Evolutionary conservation across 1,140 invertebrate genomes (phyloP).

Genomic region (Sitophilus oryzae): DNA sequence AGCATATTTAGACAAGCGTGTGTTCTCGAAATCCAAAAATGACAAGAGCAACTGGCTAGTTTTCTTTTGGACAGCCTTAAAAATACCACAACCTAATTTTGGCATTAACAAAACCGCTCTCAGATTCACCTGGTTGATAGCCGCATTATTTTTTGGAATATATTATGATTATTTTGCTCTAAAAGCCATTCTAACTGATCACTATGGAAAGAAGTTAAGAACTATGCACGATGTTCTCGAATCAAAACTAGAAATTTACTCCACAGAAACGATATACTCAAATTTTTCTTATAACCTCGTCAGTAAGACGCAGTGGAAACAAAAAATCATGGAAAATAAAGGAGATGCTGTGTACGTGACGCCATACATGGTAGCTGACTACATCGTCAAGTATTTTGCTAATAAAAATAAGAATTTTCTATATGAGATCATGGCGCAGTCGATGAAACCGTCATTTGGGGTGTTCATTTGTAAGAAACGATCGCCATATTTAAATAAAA

Average conservation of each 20-base stretch:
- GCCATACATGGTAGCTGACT: not conserved
- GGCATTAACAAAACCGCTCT: too few species aligned
- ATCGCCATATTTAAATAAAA: not conserved
- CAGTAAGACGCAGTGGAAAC: not conserved
- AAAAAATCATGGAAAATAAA: not conserved
- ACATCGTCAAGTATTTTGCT: not conserved
- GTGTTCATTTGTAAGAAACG: not conserved
- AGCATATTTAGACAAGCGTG: not conserved
- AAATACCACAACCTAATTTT: too few species aligned
- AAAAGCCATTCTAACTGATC: not conserved
- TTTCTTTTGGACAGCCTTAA: too few species aligned
- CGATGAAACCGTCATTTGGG: not conserved
- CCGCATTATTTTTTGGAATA: not conserved
- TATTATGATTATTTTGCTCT: not conserved
- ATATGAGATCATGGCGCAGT: not conserved
- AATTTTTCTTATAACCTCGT: not conserved
- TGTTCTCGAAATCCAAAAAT: not conserved
- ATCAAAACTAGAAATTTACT: not conserved
- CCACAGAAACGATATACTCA: not conserved
- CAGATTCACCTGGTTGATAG: not conserved
- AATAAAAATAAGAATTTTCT: not conserved
- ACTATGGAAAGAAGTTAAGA: not conserved
- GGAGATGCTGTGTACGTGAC: not conserved
- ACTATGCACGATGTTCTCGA: not conserved
- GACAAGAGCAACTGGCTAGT: not conserved